Conservation (phyloP, 2,888 invertebrate genomes). For the Branchipolynoe longqiensis region DNA sequence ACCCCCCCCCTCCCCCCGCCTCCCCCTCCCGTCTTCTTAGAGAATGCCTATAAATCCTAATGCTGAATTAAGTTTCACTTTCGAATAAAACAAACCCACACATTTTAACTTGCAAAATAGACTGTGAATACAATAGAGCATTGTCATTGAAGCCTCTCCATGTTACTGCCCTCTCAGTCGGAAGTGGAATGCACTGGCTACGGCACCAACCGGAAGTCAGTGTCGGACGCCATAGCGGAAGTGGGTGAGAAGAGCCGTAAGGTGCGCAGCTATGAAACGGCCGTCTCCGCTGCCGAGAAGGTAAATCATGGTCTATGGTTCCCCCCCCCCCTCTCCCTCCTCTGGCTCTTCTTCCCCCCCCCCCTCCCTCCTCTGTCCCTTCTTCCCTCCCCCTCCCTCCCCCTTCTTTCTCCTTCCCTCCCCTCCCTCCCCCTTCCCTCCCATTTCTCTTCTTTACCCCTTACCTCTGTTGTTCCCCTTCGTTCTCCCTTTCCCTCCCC, state of each 20-base stretch:
- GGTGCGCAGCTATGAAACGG: conserved; percentile 23
- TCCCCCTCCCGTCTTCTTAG: too few relatives aligned
- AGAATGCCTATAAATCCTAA: not conserved
- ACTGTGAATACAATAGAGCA: not conserved
- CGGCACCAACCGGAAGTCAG: conserved; percentile 56
- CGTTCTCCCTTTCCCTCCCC: too few relatives aligned
- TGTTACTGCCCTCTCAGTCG: not conserved
- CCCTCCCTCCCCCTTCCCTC: too few relatives aligned
- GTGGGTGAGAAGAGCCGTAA: conserved; percentile 41
- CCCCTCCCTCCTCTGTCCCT: too few relatives aligned
- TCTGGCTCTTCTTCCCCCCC: not conserved
- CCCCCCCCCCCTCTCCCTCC: not conserved
- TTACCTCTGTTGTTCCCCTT: too few relatives aligned
- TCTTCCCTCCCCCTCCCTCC: too few relatives aligned
- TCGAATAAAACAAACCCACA: not conserved
- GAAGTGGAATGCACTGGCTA: conserved; percentile 57
- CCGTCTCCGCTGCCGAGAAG: not conserved
- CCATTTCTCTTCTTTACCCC: too few relatives aligned
- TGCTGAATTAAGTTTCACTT: not conserved
- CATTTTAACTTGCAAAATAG: not conserved
- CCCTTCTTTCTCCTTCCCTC: too few relatives aligned
- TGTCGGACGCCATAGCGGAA: conserved; percentile 57
- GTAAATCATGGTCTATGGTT: not conserved
- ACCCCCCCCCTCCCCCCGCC: too few relatives aligned
- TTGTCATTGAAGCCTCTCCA: not conserved